phyloP scores from a whole-genome alignment of 2,888 invertebrate species.

The Cepaea hortensis region DNA sequence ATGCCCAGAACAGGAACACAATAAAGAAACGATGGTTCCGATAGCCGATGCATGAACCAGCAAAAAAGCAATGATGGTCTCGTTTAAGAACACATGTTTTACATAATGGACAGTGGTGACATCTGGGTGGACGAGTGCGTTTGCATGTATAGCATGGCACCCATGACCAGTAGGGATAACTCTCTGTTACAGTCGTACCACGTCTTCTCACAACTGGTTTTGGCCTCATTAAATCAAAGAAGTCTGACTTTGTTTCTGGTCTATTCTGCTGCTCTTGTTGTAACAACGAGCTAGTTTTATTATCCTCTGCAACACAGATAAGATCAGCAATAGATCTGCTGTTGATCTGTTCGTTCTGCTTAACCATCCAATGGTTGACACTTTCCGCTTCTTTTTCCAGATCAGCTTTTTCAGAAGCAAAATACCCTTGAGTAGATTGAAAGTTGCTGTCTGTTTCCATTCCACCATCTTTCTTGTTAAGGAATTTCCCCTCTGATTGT shows the following conservation, averaged over 20 bases:
- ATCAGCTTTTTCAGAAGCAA: neutral
- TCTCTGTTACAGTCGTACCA: slow-evolving; percentile 48
- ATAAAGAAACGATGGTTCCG: slow-evolving; percentile 71
- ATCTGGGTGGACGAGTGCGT: slow-evolving; percentile 68
- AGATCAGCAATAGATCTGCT: slow-evolving; percentile 39
- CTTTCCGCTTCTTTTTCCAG: slow-evolving; percentile 14
- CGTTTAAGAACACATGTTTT: slow-evolving; percentile 71
- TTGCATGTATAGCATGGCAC: slow-evolving; percentile 69
- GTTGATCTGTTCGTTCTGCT: slow-evolving; percentile 17
- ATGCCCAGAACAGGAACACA: slow-evolving; percentile 68
- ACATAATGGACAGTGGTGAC: slow-evolving; percentile 73
- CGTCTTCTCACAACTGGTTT: slow-evolving; percentile 31
- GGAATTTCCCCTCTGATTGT: neutral
- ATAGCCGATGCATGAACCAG: slow-evolving; percentile 70
- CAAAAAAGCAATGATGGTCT: slow-evolving; percentile 74
- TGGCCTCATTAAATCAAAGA: slow-evolving; percentile 1
- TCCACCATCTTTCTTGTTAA: neutral
- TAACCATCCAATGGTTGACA: slow-evolving; percentile 40
- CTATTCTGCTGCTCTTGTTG: neutral
- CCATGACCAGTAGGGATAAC: slow-evolving; percentile 73
- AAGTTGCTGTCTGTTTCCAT: neutral
- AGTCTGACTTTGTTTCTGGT: neutral
- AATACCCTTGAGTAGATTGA: neutral
- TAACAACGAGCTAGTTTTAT: neutral
- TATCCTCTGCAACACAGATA: slow-evolving; percentile 8